Conservation (phyloP, 2,113 vertebrate species). For the Shinisaurus crocodilurus region DNA sequence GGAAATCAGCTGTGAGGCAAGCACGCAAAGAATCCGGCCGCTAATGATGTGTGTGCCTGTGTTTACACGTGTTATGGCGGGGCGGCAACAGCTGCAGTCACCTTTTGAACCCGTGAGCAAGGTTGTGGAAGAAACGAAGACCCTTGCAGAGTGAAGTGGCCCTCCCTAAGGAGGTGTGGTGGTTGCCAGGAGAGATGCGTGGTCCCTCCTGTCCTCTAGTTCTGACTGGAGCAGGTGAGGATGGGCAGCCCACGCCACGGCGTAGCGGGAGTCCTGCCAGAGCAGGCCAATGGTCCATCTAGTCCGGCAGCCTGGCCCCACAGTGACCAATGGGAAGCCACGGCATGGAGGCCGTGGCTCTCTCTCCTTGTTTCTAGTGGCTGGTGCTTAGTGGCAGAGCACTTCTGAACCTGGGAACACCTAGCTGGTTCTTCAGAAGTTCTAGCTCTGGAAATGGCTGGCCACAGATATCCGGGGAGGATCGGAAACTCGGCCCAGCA, state of each 20-base stretch:
- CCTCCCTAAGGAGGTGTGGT: neutral
- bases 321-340: too few species aligned
- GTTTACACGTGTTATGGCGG: too few species aligned
- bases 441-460: neutral
- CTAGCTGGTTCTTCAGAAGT: too few species aligned
- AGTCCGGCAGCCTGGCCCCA: neutral
- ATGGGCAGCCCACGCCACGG: too few species aligned
- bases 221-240: too few species aligned
- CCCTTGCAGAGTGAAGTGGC: neutral
- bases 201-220: neutral
- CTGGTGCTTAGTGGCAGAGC: too few species aligned
- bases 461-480: neutral
- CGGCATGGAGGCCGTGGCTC: too few species aligned
- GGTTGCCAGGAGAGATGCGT: neutral
- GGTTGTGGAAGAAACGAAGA: neutral
- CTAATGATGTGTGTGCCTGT: neutral
- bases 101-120: neutral
- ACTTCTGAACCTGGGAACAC: neutral
- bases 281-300: neutral
- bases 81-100: neutral
- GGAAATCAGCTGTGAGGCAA: conserved; percentile 22
- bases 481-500: neutral
- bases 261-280: neutral
- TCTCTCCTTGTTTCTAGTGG: neutral
- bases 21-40: conserved; percentile 30